Conservation (phyloP, 2,888 invertebrate species). For the Drosophila helvetica region DNA sequence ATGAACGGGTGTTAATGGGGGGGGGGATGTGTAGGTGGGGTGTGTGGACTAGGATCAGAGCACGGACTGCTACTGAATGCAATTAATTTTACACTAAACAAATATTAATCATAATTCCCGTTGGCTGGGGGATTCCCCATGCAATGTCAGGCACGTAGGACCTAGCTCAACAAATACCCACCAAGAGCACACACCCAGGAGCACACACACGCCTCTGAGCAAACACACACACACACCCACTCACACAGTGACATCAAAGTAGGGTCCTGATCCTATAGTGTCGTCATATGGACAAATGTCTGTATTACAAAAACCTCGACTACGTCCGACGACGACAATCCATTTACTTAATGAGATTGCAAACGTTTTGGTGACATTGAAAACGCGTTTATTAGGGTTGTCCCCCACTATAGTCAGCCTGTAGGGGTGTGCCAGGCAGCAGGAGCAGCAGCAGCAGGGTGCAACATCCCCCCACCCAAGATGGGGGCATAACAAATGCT, state of each 20-base stretch:
- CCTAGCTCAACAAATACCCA: slow-evolving; percentile 45
- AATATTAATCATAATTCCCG: slow-evolving; percentile 72
- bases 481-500: slow-evolving; percentile 39
- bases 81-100: slow-evolving; percentile 71
- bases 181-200: slow-evolving; percentile 6
- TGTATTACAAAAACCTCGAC: slow-evolving; percentile 58
- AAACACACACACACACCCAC: slow-evolving; percentile 7
- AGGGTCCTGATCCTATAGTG: slow-evolving; percentile 54
- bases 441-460: slow-evolving; percentile 17
- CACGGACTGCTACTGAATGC: slow-evolving; percentile 44
- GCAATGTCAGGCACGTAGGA: slow-evolving; percentile 30
- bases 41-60: slow-evolving; percentile 53
- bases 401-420: not conserved
- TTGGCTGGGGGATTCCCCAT: slow-evolving; percentile 6
- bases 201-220: not conserved
- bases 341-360: slow-evolving; percentile 75
- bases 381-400: slow-evolving; percentile 46
- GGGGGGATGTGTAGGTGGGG: not conserved
- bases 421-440: too few species aligned
- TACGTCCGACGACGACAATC: slow-evolving; percentile 55
- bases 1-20: not conserved
- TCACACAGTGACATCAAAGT: slow-evolving; percentile 28
- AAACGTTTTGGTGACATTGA: slow-evolving; percentile 62
- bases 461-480: slow-evolving; percentile 41
- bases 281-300: slow-evolving; percentile 68